These are phyloP conservation scores for Eupithecia subumbrata DNA, from an alignment of 2,888 invertebrate species.

Conservation along the genomic window DNA sequence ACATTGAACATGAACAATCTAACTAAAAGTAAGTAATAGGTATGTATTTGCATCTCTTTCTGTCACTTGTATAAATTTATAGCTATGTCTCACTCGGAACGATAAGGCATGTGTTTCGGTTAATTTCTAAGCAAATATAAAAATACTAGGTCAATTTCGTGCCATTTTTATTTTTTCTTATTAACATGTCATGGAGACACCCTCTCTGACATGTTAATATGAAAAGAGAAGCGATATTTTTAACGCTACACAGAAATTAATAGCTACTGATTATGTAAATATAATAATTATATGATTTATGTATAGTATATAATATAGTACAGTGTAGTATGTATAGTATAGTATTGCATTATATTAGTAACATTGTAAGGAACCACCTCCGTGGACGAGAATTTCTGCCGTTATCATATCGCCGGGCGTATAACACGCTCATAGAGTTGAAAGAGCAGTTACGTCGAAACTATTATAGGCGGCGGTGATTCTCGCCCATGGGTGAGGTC, in stretches of 20 bases:
- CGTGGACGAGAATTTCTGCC: background rate
- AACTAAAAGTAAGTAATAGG: background rate
- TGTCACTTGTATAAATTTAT: conserved; percentile 2
- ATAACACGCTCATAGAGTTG: background rate
- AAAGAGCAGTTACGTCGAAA: background rate
- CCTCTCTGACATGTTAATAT: background rate
- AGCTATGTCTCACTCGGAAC: conserved; percentile 14
- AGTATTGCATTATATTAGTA: background rate
- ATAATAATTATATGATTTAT: background rate
- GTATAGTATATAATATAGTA: background rate
- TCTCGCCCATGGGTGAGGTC: background rate
- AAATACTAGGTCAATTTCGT: background rate
- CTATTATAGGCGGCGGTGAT: background rate
- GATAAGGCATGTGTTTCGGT: background rate
- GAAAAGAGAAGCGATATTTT: background rate
- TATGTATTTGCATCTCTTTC: background rate
- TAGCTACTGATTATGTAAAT: background rate
- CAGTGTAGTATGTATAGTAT: background rate
- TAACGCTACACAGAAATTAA: background rate
- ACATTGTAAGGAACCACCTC: background rate
- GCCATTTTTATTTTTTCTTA: too few species aligned
- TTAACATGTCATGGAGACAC: too few species aligned
- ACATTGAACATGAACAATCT: background rate
- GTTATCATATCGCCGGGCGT: background rate
- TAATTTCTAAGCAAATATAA: conserved; percentile 6